Conservation (phyloP, 1,140 invertebrate species). For the Potamilus streckersoni region DNA sequence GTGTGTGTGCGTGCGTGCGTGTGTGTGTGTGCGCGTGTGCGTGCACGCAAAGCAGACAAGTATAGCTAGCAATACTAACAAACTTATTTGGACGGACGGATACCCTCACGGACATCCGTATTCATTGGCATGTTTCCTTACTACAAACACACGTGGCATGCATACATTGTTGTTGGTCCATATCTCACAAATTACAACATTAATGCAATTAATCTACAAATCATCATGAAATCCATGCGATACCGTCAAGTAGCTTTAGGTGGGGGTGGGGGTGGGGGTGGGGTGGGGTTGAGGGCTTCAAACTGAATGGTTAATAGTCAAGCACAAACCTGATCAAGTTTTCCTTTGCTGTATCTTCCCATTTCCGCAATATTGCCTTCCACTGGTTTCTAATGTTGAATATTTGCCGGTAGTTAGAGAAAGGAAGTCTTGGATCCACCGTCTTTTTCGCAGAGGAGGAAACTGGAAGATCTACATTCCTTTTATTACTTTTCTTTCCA, state of each 20-base stretch:
- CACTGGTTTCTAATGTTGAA: constrained; percentile 56
- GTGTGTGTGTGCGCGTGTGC: too few relatives aligned
- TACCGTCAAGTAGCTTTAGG: neutral
- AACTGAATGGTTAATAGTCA: neutral
- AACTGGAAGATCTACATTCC: constrained; percentile 34
- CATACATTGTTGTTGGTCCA: neutral
- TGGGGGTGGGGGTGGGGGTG: neutral
- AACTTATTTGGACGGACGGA: too few relatives aligned
- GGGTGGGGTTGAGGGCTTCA: neutral
- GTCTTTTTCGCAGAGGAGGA: constrained; percentile 39
- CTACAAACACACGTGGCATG: neutral
- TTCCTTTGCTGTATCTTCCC: constrained; percentile 51
- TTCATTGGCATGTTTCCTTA: too few relatives aligned
- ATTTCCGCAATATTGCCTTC: constrained; percentile 45
- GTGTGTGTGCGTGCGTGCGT: too few relatives aligned
- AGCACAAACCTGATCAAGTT: constrained; percentile 45
- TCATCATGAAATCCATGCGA: too few relatives aligned
- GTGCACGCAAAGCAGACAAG: too few relatives aligned
- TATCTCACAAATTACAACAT: too few relatives aligned
- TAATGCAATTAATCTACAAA: too few relatives aligned
- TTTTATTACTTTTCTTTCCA: constrained; percentile 9
- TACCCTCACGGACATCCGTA: too few relatives aligned
- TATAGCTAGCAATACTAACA: too few relatives aligned
- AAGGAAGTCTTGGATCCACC: constrained; percentile 54
- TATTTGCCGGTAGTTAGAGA: constrained; percentile 51